These are phyloP conservation scores for Paralinhomoeus sp. DNA, from an alignment of 2,888 invertebrate species.

Conservation along the genomic window DNA sequence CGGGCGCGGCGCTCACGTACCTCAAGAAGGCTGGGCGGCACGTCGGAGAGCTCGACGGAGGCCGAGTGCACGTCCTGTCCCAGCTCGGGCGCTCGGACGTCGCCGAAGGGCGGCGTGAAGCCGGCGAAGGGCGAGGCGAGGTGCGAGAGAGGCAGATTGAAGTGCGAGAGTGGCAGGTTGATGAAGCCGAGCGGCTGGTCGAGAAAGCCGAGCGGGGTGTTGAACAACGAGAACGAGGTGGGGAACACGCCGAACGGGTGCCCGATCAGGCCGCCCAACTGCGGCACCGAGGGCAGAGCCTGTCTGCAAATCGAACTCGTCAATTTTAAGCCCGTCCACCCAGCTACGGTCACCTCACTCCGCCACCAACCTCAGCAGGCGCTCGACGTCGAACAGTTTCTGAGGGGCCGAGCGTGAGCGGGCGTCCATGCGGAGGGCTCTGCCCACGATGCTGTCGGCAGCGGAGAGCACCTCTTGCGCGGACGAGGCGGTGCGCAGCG, in stretches of 20 bases:
- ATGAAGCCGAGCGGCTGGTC: slow-evolving; percentile 4
- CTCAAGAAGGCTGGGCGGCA: slow-evolving; percentile 5
- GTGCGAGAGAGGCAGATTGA: slow-evolving; percentile 5
- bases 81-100: slow-evolving; percentile 1
- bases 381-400: no score
- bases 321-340: no score
- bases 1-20: no score
- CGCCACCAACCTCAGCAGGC: no score
- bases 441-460: not conserved
- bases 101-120: slow-evolving; percentile 1
- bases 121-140: slow-evolving; percentile 4
- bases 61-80: not conserved
- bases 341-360: no score
- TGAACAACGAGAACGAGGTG: slow-evolving; percentile 4
- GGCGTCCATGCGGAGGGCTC: not conserved
- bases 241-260: slow-evolving; percentile 1
- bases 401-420: not conserved
- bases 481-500: no score
- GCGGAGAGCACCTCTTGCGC: not conserved
- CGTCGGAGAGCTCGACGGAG: slow-evolving; percentile 4
- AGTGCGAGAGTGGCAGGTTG: slow-evolving; percentile 4
- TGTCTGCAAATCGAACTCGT: no score
- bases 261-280: slow-evolving; percentile 5
- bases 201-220: slow-evolving; percentile 4
- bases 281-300: slow-evolving; percentile 1